Conservation (phyloP, 2,888 invertebrate species). For the Lydus trimaculatus region DNA sequence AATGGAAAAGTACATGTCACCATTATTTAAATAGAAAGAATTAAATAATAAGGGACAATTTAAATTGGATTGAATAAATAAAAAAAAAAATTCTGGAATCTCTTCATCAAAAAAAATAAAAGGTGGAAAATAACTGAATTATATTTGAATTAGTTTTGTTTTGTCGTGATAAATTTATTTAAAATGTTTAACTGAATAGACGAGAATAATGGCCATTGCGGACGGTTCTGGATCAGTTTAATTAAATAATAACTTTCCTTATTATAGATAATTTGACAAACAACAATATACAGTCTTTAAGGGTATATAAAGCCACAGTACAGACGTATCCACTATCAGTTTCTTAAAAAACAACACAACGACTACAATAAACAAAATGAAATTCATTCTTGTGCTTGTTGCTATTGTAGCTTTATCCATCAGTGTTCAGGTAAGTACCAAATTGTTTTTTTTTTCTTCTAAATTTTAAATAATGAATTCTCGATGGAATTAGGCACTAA, state of each 20-base stretch:
- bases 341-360: background rate
- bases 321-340: background rate
- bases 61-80: background rate
- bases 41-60: background rate
- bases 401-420: background rate
- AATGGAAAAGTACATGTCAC: background rate
- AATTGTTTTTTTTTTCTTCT: background rate
- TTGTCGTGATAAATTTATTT: constrained; percentile 1
- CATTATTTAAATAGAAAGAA: background rate
- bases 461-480: background rate
- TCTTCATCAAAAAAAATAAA: background rate
- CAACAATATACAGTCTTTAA: background rate
- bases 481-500: background rate
- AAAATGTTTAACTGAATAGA: background rate
- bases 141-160: constrained; percentile 2
- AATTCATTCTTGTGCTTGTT: background rate
- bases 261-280: background rate
- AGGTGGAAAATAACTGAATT: background rate
- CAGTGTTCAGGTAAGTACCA: constrained; percentile 4
- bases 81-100: background rate
- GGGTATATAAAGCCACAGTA: background rate
- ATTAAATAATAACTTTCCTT: background rate
- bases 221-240: background rate
- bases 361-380: background rate
- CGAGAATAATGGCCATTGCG: background rate